Evolutionary conservation across 2,888 invertebrate genomes (phyloP), one percentile per base, ranked within the genome.

Genomic region (Caenorhabditis panamensis): DNA sequence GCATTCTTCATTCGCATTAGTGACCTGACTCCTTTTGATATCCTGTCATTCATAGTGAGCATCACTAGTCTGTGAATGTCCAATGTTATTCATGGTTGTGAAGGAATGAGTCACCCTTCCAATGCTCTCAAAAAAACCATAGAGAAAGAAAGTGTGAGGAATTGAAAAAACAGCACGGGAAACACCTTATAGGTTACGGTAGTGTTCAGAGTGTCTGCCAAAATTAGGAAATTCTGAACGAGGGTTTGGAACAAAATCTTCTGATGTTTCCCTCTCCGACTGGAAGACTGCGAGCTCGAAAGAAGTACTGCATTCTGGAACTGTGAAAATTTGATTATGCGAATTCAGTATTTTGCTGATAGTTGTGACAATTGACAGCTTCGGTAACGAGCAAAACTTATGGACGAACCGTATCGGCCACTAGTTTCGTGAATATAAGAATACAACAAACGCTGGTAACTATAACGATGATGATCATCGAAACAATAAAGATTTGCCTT

Each of bases 171-270:
- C 2, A 58, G 22, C 4, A 63, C 69, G 4, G 69, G 69, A 47
- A 61, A 77, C 28, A 77, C 20, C 20, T 64, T 56, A 11, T 64
- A 77, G 20, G 77, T 77, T 11, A 64, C 41, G 2, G 69, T 77
- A 18, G 77, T 77, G 36, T 77, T 77, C 24, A 69, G 49, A 20
- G 66, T 77, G 58, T 77, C 69, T 18, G 58, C 49, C 0, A 77
- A 44, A 24, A 68, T 77, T 0, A 77, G 26, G 31, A 63, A 47
- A 22, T 77, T 69, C 28, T 77, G 77, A 8, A 56, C 36, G 1
- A 77, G 58, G 58, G 64, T 77, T 69, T 77, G 77, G 20, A 77
- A 64, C 18, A 72, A 13, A 13, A 72, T 64, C 26, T 58, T 72
- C 20, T 58, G 44, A 44, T 72, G 56, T 26, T 72, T 63, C 16